These are phyloP conservation scores for Ceyx margarethae DNA, from an alignment of 2,113 vertebrate species.

Conservation along the genomic window DNA sequence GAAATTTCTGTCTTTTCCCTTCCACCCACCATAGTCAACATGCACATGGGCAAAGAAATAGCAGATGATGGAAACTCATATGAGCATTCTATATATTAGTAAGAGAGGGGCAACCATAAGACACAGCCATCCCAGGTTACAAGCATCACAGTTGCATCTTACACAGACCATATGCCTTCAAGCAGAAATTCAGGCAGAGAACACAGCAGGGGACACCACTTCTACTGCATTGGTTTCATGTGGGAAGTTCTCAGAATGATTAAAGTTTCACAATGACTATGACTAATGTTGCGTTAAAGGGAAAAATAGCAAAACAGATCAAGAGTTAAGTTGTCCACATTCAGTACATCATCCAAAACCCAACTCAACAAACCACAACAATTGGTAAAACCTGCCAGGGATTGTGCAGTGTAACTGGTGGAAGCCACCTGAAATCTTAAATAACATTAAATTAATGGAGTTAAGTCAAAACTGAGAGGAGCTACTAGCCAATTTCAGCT, in stretches of 20 bases:
- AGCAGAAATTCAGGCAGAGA: neutral
- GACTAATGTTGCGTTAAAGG: neutral
- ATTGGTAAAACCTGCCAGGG: neutral
- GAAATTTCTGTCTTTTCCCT: conserved; percentile 21
- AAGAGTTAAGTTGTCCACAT: neutral
- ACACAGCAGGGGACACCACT: neutral
- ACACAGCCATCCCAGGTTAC: neutral
- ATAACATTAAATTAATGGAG: accelerated
- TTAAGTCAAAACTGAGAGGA: neutral
- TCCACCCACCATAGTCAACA: neutral
- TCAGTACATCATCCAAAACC: neutral
- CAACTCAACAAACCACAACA: neutral
- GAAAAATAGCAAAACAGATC: neutral
- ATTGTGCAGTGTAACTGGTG: neutral
- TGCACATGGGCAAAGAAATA: neutral
- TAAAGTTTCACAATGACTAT: neutral
- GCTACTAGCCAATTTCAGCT: neutral
- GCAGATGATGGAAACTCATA: neutral
- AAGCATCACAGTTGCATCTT: neutral
- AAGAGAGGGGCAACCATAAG: neutral
- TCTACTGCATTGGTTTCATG: neutral
- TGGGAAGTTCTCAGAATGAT: conserved; percentile 4
- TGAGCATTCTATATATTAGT: neutral
- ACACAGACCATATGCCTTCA: neutral
- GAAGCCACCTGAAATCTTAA: neutral